Conservation (phyloP, 2,113 vertebrate species). For the Canis aureus region DNA sequence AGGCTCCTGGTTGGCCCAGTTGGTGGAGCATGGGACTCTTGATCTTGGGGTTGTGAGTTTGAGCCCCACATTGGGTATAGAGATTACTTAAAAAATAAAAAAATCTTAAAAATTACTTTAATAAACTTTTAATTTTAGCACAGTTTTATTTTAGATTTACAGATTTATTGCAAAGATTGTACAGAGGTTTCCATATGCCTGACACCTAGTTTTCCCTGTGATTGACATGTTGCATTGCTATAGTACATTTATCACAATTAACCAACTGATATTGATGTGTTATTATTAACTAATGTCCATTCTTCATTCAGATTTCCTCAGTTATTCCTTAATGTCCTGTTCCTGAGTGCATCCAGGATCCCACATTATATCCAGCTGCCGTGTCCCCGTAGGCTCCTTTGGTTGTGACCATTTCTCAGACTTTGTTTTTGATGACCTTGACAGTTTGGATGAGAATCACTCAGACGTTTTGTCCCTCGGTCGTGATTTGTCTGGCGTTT, state of each 20-base stretch:
- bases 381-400: rapidly evolving
- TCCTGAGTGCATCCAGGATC: background rate
- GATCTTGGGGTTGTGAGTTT: background rate
- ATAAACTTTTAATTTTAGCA: background rate
- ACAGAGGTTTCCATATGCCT: background rate
- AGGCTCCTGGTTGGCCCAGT: background rate
- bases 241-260: background rate
- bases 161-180: background rate
- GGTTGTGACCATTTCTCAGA: no score
- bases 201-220: background rate
- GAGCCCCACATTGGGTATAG: background rate
- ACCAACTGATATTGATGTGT: background rate
- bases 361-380: rapidly evolving
- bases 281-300: background rate
- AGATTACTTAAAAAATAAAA: background rate
- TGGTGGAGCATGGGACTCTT: background rate
- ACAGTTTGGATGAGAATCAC: rapidly evolving
- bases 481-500: rapidly evolving
- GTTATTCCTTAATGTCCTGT: background rate
- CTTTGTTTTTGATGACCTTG: background rate
- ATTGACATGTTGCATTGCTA: background rate
- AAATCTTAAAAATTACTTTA: background rate
- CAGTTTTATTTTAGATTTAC: background rate
- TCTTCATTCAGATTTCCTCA: background rate
- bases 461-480: rapidly evolving